Percentiles rank a stretch among this genome's conserved stretches.
These are phyloP conservation scores for Fulica atra DNA, from an alignment of 2,113 vertebrate genomes.

Conservation along the genomic window DNA sequence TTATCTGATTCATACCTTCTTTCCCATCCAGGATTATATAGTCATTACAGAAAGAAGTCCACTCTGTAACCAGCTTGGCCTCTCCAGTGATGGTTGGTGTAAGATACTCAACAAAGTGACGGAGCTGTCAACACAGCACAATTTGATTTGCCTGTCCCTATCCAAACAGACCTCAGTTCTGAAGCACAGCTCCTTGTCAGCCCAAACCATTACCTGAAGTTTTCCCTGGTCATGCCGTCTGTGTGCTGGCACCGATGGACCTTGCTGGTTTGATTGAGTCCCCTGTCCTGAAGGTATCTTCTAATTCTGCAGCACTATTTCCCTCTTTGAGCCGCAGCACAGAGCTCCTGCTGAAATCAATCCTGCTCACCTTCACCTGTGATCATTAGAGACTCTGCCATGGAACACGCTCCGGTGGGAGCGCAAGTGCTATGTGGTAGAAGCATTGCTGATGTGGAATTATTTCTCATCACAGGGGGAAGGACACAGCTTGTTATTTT, in stretches of 20 bases:
- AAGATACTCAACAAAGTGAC: not conserved
- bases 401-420: not conserved
- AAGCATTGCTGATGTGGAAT: not conserved
- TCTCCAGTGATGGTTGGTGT: not conserved
- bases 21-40: not conserved
- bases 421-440: not conserved
- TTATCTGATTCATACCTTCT: not conserved
- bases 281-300: not conserved
- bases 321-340: not conserved
- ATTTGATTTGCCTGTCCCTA: not conserved
- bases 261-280: not conserved
- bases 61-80: not conserved
- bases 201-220: not conserved
- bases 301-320: not conserved
- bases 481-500: constrained; percentile 18
- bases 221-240: not conserved
- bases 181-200: not conserved
- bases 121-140: not conserved
- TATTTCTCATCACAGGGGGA: not conserved
- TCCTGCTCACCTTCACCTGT: fast-evolving
- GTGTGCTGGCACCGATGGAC: fast-evolving
- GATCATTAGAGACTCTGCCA: not conserved
- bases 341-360: not conserved
- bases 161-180: not conserved
- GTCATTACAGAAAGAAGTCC: not conserved